A percentile compares a stretch with the other conserved stretches of the same genome.
Conservation (phyloP, 2,888 invertebrate species). For the Pollenia griseotomentosa region DNA sequence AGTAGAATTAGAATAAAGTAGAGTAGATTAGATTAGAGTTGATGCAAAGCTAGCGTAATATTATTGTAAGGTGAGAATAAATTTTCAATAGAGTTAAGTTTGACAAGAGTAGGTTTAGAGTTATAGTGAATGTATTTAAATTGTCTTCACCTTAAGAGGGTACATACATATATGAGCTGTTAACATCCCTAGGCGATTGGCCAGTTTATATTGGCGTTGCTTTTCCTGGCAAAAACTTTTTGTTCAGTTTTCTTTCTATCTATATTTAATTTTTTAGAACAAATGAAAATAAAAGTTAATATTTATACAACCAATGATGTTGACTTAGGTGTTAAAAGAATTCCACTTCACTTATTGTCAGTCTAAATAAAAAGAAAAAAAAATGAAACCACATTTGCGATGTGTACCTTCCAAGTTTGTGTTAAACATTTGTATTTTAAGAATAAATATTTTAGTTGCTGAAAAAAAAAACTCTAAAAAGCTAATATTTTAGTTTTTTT, state of each 20-base stretch:
- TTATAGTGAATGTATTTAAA: too few species aligned
- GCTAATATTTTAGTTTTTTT: slow-evolving; percentile 28
- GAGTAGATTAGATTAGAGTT: too few species aligned
- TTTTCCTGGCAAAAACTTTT: not conserved
- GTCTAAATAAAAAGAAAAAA: not conserved
- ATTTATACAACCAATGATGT: slow-evolving; percentile 73
- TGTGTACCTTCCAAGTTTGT: not conserved
- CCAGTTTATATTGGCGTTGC: too few species aligned
- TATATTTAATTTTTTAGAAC: slow-evolving; percentile 16
- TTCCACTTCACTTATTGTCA: slow-evolving; percentile 51
- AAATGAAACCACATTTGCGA: too few species aligned
- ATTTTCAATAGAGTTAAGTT: too few species aligned
- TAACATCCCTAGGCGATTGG: too few species aligned
- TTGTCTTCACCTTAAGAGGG: too few species aligned
- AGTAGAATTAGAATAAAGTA: too few species aligned
- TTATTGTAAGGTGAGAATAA: too few species aligned
- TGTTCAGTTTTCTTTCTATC: not conserved
- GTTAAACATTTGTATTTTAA: not conserved
- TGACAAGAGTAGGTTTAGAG: too few species aligned
- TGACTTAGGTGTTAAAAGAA: slow-evolving; percentile 71
- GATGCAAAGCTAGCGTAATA: too few species aligned
- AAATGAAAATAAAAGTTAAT: slow-evolving; percentile 66
- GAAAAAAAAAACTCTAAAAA: slow-evolving; percentile 1
- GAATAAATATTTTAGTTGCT: slow-evolving; percentile 4
- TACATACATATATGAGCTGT: too few species aligned